Evolutionary conservation across 2,888 invertebrate species (phyloP), one percentile per base, ranked within the genome.

Genomic region (Trypoxylon attenuatum): DNA sequence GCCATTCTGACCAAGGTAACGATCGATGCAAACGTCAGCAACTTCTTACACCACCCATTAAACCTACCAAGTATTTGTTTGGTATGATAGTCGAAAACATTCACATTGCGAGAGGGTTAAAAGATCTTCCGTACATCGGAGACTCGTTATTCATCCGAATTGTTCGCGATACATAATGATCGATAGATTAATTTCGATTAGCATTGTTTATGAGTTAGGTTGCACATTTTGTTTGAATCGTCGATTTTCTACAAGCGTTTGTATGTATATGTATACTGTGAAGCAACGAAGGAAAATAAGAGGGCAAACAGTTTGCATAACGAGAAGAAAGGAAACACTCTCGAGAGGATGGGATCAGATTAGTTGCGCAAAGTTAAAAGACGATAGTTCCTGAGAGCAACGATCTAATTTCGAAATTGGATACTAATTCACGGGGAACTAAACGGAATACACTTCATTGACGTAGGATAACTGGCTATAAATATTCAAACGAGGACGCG

Each of bases 1-100:
- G 52, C 53, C 29, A 18, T 22, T 10, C 15, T 21, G 43, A 33
- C 52, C 59, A 50, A 29, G 50, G 45, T 46, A 53, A 64, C 43
- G 45, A 29, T 23, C 27, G 13, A 15, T n/a, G 33, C 39, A 53
- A 50, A 49, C 45, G 27, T 22, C 16, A 6, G 15, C 45, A 45
- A 50, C 45, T 57, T 57, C 58, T 63, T 53, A 41, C 52, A 8
- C 39, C 16, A 13, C 21, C 45, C 25, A 23, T 53, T 66, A 57
- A 33, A 43, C 39, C 23, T 25, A 52, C 22, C 27, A 2, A n/a
- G n/a, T n/a, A n/a, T n/a, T n/a, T n/a, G n/a, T n/a, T n/a, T n/a
- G n/a, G n/a, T n/a, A n/a, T n/a, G n/a, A n/a, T n/a, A n/a, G n/a
- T n/a, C n/a, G n/a, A n/a, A n/a, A n/a, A n/a, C n/a, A n/a, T n/a